These are phyloP conservation scores for Tipula vernalis DNA, from an alignment of 2,888 invertebrate genomes.

Conservation along the genomic window DNA sequence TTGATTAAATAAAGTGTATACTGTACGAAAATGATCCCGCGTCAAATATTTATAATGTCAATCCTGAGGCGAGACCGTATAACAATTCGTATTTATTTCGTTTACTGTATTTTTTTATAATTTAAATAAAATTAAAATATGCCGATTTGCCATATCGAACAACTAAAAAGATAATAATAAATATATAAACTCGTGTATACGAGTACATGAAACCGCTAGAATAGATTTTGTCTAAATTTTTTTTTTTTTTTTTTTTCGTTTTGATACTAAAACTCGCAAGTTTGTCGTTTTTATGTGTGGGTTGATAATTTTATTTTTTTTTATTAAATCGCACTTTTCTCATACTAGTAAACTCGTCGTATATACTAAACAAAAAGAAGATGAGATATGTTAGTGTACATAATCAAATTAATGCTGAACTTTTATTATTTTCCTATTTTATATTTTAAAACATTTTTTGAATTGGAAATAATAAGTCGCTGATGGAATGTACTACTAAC, in stretches of 20 bases:
- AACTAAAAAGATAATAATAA: background rate
- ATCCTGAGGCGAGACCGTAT: background rate
- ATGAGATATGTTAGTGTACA: background rate
- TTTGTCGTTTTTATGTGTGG: background rate
- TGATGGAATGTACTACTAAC: background rate
- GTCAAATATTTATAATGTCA: background rate
- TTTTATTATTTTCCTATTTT: background rate
- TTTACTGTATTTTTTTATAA: background rate
- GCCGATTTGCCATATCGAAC: slow-evolving; percentile 5
- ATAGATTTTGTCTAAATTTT: background rate
- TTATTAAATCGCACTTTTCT: background rate
- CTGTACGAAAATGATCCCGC: background rate
- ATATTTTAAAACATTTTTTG: too few relatives aligned
- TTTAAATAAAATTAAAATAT: slow-evolving; percentile 1
- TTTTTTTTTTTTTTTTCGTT: background rate
- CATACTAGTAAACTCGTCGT: background rate
- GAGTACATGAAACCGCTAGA: background rate
- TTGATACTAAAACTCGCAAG: background rate
- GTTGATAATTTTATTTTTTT: background rate
- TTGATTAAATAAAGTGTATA: background rate
- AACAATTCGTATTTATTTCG: background rate
- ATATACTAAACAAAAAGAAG: background rate
- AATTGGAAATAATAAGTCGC: too few relatives aligned
- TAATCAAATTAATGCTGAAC: background rate
- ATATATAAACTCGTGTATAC: background rate